phyloP scores from a whole-genome alignment of 2,888 invertebrate species.

The Odiellus spinosus region DNA sequence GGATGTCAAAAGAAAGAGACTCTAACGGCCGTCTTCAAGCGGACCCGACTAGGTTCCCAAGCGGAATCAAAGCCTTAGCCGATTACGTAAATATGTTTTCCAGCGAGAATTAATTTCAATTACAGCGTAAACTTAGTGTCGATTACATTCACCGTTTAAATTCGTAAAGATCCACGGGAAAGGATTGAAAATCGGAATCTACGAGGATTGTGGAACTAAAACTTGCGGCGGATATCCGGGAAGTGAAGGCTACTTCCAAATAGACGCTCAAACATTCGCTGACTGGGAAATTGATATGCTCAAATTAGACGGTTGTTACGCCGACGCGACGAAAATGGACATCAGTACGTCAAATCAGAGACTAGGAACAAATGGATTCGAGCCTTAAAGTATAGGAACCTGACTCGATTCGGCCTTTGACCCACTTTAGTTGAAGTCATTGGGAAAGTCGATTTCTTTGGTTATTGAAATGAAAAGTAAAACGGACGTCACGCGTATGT shows the following conservation, averaged over 20 bases:
- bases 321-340: constrained; percentile 31
- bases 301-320: constrained; percentile 92
- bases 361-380: too few relatives aligned
- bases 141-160: too few relatives aligned
- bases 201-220: constrained; percentile 91
- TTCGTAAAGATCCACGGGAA: constrained; percentile 84
- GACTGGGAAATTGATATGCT: constrained; percentile 90
- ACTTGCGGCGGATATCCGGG: constrained; percentile 97
- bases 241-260: constrained; percentile 50
- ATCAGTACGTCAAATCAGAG: constrained; percentile 8
- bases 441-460: too few relatives aligned
- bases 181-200: constrained; percentile 93
- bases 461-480: too few relatives aligned
- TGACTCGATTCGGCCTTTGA: too few relatives aligned
- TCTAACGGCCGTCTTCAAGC: constrained; percentile 20
- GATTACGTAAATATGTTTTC: constrained; percentile 29
- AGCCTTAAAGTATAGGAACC: too few relatives aligned
- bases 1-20: constrained; percentile 28
- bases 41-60: constrained; percentile 31
- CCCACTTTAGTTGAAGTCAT: too few relatives aligned
- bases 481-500: too few relatives aligned
- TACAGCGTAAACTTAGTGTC: background rate
- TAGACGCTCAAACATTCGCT: constrained; percentile 81
- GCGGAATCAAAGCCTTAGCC: constrained; percentile 33
- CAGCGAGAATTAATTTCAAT: background rate